Evolutionary conservation across 1,140 invertebrate species (phyloP).

Genomic region (Pygmarrhopalites habei): DNA sequence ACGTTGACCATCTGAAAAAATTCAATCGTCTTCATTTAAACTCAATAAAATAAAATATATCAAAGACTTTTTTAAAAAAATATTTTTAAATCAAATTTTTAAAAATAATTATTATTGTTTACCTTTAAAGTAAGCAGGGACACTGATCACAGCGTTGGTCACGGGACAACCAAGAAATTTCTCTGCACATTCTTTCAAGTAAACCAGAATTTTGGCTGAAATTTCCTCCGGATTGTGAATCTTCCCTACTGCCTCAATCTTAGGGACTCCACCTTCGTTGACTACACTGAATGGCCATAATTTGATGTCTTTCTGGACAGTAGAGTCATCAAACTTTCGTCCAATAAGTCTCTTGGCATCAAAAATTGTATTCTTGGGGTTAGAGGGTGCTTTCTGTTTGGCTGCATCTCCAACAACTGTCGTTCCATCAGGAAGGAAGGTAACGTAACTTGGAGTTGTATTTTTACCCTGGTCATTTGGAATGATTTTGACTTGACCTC

Average conservation of each 20-base stretch:
- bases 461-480: constrained; percentile 18
- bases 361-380: constrained; percentile 25
- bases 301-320: constrained; percentile 52
- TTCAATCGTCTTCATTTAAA: no score
- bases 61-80: no score
- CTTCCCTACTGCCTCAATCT: constrained; percentile 46
- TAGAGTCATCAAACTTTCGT: constrained; percentile 49
- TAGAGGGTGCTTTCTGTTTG: constrained; percentile 6
- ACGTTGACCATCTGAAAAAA: constrained; percentile 42
- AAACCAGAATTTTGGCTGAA: constrained; percentile 48
- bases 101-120: neutral
- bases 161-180: constrained; percentile 42
- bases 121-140: constrained; percentile 48
- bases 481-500: constrained; percentile 3
- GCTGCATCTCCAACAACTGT: constrained; percentile 34
- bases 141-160: constrained; percentile 44
- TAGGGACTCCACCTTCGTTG: constrained; percentile 42
- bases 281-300: constrained; percentile 52
- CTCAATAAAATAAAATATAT: no score
- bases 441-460: constrained; percentile 48
- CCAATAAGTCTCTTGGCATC: constrained; percentile 56
- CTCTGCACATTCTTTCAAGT: constrained; percentile 46
- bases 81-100: constrained; percentile 42
- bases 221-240: constrained; percentile 48
- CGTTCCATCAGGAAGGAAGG: constrained; percentile 48